Evolutionary conservation across 2,113 vertebrate genomes (phyloP).

Genomic region (Puffinus mauretanicus): DNA sequence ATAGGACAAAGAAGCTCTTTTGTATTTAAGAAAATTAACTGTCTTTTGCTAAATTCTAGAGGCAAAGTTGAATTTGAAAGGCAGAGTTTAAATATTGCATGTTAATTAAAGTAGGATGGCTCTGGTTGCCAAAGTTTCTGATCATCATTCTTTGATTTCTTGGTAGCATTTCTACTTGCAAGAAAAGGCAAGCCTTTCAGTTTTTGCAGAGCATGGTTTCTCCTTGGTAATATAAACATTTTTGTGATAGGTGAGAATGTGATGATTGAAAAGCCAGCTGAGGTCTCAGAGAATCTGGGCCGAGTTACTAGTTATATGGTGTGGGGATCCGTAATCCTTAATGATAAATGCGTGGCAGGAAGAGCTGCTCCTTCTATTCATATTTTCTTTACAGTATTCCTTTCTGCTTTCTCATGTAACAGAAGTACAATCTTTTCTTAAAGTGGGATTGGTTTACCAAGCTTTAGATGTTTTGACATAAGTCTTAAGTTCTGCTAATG

Average conservation of each 20-base stretch:
- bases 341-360: not conserved
- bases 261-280: not conserved
- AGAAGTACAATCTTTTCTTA: not conserved
- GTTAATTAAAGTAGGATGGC: not conserved
- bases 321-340: not conserved
- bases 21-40: not conserved
- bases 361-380: not conserved
- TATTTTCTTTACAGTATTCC: not conserved
- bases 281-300: not conserved
- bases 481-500: not conserved
- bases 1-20: not conserved
- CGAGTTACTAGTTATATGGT: not conserved
- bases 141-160: not conserved
- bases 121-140: not conserved
- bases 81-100: not conserved
- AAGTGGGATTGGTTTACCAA: not conserved
- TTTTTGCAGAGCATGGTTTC: not conserved
- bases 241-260: not conserved
- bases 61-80: not conserved
- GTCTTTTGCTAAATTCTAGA: not conserved
- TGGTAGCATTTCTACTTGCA: not conserved
- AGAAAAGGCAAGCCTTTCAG: not conserved
- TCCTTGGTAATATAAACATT: not conserved
- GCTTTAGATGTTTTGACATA: not conserved
- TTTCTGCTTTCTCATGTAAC: not conserved